Percentiles rank a stretch among this genome's conserved stretches.
phyloP scores from a whole-genome alignment of 1,140 invertebrate genomes.

The Hyles vespertilio region DNA sequence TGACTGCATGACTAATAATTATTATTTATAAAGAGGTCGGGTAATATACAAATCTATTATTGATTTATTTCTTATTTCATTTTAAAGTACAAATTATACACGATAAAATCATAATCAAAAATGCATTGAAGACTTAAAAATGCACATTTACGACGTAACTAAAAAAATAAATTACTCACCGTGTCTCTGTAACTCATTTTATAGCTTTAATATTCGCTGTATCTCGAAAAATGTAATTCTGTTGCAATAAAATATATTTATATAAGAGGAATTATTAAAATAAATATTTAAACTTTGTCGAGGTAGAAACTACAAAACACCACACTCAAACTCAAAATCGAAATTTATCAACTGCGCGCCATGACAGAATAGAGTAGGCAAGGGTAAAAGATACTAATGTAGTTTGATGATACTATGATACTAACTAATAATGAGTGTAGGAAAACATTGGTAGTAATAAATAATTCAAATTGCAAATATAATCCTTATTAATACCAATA shows the following conservation, averaged over 20 bases:
- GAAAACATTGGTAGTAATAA: too few species aligned
- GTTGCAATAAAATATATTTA: neutral
- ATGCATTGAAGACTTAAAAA: neutral
- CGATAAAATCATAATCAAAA: constrained; percentile 3
- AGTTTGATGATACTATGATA: too few species aligned
- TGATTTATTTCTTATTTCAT: neutral
- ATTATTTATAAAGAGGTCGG: constrained; percentile 28
- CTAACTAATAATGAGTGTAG: too few species aligned
- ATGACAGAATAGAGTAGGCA: constrained; percentile 4
- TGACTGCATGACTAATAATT: constrained; percentile 30
- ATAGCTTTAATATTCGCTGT: constrained; percentile 8
- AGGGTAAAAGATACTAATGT: too few species aligned
- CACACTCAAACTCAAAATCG: constrained; percentile 8
- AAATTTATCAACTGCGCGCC: constrained; percentile 18
- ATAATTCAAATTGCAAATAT: too few species aligned
- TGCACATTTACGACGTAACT: constrained; percentile 1
- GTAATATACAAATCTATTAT: constrained; percentile 17
- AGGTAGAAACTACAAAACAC: constrained; percentile 7
- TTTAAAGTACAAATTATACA: neutral
- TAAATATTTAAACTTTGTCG: neutral
- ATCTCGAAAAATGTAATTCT: neutral
- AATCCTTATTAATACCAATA: too few species aligned
- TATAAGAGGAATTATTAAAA: neutral
- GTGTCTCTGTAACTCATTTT: constrained; percentile 68
- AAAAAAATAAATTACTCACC: constrained; percentile 38